phyloP scores from a whole-genome alignment of 2,888 invertebrate species.

The Steinernema scapterisci region DNA sequence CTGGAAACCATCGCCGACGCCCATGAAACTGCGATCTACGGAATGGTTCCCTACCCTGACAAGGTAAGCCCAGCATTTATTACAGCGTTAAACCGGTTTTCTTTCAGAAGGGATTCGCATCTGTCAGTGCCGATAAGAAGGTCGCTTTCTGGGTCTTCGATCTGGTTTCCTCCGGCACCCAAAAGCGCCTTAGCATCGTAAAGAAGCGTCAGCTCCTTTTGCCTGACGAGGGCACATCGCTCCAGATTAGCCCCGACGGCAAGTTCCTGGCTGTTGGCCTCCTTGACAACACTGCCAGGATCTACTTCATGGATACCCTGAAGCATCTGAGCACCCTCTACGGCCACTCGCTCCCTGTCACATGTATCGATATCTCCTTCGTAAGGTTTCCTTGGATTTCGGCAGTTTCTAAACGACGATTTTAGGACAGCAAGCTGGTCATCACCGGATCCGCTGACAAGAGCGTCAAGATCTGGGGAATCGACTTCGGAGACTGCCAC shows the following conservation, averaged over 20 bases:
- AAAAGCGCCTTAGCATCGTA: constrained; percentile 72
- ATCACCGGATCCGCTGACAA: constrained; percentile 93
- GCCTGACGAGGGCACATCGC: constrained; percentile 84
- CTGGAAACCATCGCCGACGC: constrained; percentile 79
- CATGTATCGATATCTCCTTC: constrained; percentile 85
- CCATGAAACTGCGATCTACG: constrained; percentile 81
- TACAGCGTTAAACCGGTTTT: constrained; percentile 9
- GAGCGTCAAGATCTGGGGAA: constrained; percentile 95
- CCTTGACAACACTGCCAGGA: constrained; percentile 89
- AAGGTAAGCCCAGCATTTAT: constrained; percentile 74
- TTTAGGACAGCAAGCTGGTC: constrained; percentile 74
- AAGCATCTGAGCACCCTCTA: constrained; percentile 94
- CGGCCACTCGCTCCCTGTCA: constrained; percentile 91
- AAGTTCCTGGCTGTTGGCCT: constrained; percentile 83
- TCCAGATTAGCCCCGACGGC: constrained; percentile 72
- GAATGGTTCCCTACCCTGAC: constrained; percentile 80
- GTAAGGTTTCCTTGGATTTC: constrained; percentile 37
- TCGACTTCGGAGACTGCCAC: constrained; percentile 98
- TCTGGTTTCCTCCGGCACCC: constrained; percentile 70
- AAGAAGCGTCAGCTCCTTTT: constrained; percentile 76
- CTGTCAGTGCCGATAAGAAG: constrained; percentile 85
- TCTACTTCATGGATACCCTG: constrained; percentile 90
- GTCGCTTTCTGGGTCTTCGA: constrained; percentile 94
- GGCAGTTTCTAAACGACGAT: not conserved
- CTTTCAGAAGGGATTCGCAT: constrained; percentile 70